Base-by-base conservation (phyloP, 1,140 invertebrate genomes). In the Ephestia elutella region DNA sequence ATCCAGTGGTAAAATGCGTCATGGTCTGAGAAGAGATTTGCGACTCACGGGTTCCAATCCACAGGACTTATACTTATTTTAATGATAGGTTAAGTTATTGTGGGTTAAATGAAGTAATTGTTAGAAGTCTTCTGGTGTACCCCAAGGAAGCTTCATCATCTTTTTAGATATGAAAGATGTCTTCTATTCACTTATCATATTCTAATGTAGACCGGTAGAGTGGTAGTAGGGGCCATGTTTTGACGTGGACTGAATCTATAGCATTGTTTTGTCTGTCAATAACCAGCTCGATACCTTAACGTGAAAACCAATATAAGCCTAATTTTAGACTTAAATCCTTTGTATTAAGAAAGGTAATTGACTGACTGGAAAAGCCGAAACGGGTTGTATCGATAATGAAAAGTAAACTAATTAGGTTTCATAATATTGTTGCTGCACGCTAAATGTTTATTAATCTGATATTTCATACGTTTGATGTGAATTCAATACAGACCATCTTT, bases 251-350 rank as follows among this genome's bases (percentile, higher is more conserved):
- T 59, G 49, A 68, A 65, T 58, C 54, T 49, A 44, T 57, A 2
- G 38, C 38, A 44, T 63, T 67, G 65, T 67, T 68, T 57, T 71
- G 65, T 71, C 56, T 65, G 55, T 57, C 9, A 20, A 30, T 44
- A 32, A 32, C 30, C 30, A 11, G 3, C 9, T 3, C 9, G 55
- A 62, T 51, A 44, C 38, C n/a, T 44, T 13, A 44, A 44, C 38
- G 2, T 44, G 13, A 44, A 10, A 15, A 10, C 13, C 38, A n/a
- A n/a, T n/a, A n/a, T 1, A 44, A 17, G 15, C 15, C n/a, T 44
- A 44, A 44, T 15, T 44, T 30, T 65, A 44, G 11, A 51, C 48
- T 49, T 53, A 65, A 55, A n/a, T 30, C 9, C 56, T 11, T 50
- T 30, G 48, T 20, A 13, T 8, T 38, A 38, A 17, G 30, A 56